phyloP scores from a whole-genome alignment of 2,888 invertebrate genomes.

The Leptinotarsa tumamoca region DNA sequence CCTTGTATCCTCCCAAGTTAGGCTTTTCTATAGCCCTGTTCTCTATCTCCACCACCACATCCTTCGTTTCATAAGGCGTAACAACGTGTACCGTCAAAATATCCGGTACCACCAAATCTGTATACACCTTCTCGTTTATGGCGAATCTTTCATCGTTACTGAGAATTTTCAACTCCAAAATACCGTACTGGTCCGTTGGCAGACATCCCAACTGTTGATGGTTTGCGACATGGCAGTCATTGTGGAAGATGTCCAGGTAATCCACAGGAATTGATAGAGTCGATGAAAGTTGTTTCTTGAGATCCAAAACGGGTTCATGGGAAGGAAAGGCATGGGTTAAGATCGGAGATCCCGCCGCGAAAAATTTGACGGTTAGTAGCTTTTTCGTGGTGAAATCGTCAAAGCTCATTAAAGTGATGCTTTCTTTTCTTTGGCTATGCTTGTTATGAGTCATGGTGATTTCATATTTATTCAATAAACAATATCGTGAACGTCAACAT shows the following conservation, averaged over 20 bases:
- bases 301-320: conserved; percentile 56
- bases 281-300: conserved; percentile 72
- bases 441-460: conserved; percentile 15
- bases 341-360: conserved; percentile 55
- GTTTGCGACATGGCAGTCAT: conserved; percentile 61
- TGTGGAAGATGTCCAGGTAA: conserved; percentile 68
- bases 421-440: neutral
- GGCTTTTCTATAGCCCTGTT: conserved; percentile 77
- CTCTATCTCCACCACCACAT: conserved; percentile 72
- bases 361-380: conserved; percentile 59
- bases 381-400: conserved; percentile 24
- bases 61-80: conserved; percentile 65
- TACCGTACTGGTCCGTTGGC: conserved; percentile 54
- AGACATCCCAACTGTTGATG: conserved; percentile 51
- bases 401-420: conserved; percentile 12
- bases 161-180: conserved; percentile 53
- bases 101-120: conserved; percentile 66
- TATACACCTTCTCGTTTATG: conserved; percentile 60
- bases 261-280: conserved; percentile 71
- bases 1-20: conserved; percentile 83
- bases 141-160: conserved; percentile 54
- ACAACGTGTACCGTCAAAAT: conserved; percentile 70
- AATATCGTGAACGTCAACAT: conserved; percentile 6
- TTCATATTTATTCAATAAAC: conserved; percentile 15
- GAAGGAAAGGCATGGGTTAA: conserved; percentile 71